Evolutionary conservation across 2,888 invertebrate genomes (phyloP), one percentile per base, ranked within the genome.

Genomic region (Athalia circularis): DNA sequence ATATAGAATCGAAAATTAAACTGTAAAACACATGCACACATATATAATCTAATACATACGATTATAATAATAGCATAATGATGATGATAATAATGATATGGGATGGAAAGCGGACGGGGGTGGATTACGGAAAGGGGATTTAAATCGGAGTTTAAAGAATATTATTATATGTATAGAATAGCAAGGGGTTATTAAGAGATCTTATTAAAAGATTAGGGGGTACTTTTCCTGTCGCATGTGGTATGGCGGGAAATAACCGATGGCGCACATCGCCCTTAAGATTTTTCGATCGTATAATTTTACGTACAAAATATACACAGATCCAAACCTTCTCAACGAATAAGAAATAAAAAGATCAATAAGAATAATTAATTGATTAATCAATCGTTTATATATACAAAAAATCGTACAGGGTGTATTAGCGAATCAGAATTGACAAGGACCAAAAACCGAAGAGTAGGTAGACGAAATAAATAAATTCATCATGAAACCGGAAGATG

Each of bases 131-230:
- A 52, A 52, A n/a, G 45, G 72, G 72, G 59, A n/a, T 11, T 47
- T 47, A 47, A 45, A 75, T 75, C 29, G 47, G 3, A 75, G 52
- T 75, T 75, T 75, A 75, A 75, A 75, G 75, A 75, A 77, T 77
- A 68, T 15, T 47, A 48, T 13, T 70, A 13, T 54, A 45, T 45
- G 48, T 72, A 72, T 77, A 64, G 62, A 72, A 78, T 65, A 62
- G 62, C 45, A 52, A 75, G 75, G 75, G 79, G 74, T 79, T 79
- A 79, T 79, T 79, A 76, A 65, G 79, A 79, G 79, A 79, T 79
- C 79, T 79, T 79, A 79, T 79, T 79, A 79, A 79, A 79, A 75
- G 79, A 79, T 79, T 76, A 76, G 65, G 11, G 15, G 75, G 64
- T 79, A 78, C 52, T 77, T 62, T 77, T 68, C 77, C 68, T 50